These are phyloP conservation scores for Blastomussa wellsi DNA, from an alignment of 92 coral and sea anemone species.

Conservation along the genomic window DNA sequence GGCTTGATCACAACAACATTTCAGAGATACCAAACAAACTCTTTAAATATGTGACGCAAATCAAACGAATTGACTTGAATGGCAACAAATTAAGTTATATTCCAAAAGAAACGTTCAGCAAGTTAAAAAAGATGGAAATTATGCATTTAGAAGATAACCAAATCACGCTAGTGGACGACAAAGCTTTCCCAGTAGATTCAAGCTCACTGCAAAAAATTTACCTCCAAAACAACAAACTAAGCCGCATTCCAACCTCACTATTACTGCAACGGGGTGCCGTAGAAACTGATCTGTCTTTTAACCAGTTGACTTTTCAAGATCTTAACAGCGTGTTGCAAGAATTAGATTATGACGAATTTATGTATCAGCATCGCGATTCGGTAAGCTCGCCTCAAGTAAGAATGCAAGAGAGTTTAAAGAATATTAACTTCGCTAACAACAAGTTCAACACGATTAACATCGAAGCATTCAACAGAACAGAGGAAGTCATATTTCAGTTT, in stretches of 20 bases:
- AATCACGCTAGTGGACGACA: slow-evolving; percentile 35
- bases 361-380: slow-evolving; percentile 47
- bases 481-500: slow-evolving; percentile 31
- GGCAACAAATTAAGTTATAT: slow-evolving; percentile 43
- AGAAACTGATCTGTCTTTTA: slow-evolving; percentile 48
- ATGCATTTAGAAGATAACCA: slow-evolving; percentile 61
- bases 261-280: slow-evolving; percentile 39
- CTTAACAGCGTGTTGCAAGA: slow-evolving; percentile 41
- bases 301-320: slow-evolving; percentile 38
- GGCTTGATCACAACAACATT: slow-evolving; percentile 58
- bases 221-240: slow-evolving; percentile 53
- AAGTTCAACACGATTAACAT: slow-evolving; percentile 42
- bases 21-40: slow-evolving; percentile 38
- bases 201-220: slow-evolving; percentile 42
- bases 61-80: slow-evolving; percentile 56
- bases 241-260: slow-evolving; percentile 41
- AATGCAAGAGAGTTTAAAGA: slow-evolving; percentile 33
- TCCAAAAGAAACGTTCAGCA: slow-evolving; percentile 29
- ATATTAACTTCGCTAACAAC: slow-evolving; percentile 55
- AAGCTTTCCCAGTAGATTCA: slow-evolving; percentile 59
- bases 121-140: slow-evolving; percentile 32
- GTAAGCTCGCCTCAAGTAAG: slow-evolving; percentile 14
- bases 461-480: slow-evolving; percentile 33
- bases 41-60: slow-evolving; percentile 35
- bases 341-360: slow-evolving; percentile 16